A percentile compares a stretch with the other conserved stretches of the same genome.
Evolutionary conservation across 2,113 vertebrate genomes (phyloP).

Genomic region (Vireo altiloquus): DNA sequence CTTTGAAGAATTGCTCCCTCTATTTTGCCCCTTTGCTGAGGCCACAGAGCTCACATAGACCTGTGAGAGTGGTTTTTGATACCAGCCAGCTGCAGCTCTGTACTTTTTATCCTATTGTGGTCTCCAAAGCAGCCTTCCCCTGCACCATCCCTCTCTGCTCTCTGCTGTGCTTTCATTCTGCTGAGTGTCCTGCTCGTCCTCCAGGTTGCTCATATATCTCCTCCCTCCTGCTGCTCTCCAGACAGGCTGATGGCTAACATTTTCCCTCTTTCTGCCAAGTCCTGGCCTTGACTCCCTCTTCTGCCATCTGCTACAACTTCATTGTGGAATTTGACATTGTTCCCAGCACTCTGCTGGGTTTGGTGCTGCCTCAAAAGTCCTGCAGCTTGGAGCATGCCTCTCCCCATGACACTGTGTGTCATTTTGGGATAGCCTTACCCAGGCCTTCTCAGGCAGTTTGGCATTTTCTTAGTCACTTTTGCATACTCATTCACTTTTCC

Average conservation of each 20-base stretch:
- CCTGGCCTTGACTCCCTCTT: constrained; percentile 21
- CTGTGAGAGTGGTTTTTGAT: background rate
- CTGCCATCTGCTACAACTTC: constrained; percentile 57
- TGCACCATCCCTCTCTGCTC: background rate
- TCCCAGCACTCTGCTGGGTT: background rate
- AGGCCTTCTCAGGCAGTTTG: background rate
- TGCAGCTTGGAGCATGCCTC: background rate
- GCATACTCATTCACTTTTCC: background rate
- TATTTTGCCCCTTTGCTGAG: background rate
- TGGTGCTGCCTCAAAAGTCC: background rate
- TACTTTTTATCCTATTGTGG: background rate
- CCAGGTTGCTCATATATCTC: constrained; percentile 32
- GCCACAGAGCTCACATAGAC: background rate
- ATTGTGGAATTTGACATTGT: background rate
- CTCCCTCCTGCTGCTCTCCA: constrained; percentile 29
- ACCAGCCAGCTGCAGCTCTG: background rate
- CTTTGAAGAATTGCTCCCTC: background rate
- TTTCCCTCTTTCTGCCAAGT: constrained; percentile 27
- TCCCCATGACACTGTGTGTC: background rate
- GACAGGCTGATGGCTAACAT: constrained; percentile 35
- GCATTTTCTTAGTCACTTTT: background rate
- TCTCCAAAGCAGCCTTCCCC: background rate
- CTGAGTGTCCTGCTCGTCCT: constrained; percentile 10
- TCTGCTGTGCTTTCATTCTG: background rate
- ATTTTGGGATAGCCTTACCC: background rate